phyloP scores from a whole-genome alignment of 2,888 invertebrate genomes.

The Malachius bipustulatus region DNA sequence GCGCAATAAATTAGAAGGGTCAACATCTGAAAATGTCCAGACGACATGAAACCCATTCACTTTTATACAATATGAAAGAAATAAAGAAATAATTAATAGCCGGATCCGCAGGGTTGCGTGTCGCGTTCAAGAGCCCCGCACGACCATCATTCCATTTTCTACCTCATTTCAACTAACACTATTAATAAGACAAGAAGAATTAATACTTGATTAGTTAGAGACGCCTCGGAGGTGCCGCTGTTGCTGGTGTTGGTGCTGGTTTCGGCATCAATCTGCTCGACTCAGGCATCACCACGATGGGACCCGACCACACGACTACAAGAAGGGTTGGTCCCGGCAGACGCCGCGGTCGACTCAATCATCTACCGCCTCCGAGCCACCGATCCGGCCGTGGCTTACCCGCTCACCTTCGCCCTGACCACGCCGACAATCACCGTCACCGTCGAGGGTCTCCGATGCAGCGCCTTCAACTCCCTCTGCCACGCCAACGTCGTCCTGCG shows the following conservation, averaged over 20 bases:
- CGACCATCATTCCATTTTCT: too few species aligned
- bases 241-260: constrained; percentile 25
- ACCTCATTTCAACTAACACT: too few species aligned
- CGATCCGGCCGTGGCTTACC: constrained; percentile 80
- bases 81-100: constrained; percentile 22
- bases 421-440: constrained; percentile 65
- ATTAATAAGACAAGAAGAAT: too few species aligned
- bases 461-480: constrained; percentile 76
- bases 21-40: constrained; percentile 17
- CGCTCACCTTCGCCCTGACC: constrained; percentile 66
- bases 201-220: too few species aligned
- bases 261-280: constrained; percentile 17
- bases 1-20: constrained; percentile 18
- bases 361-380: constrained; percentile 80
- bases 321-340: constrained; percentile 70
- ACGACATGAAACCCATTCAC: constrained; percentile 20
- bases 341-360: constrained; percentile 70
- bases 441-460: constrained; percentile 72
- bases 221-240: constrained; percentile 14
- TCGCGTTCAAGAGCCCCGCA: too few species aligned
- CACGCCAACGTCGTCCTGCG: constrained; percentile 77
- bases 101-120: constrained; percentile 20
- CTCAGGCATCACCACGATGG: constrained; percentile 62
- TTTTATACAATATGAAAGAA: constrained; percentile 20
- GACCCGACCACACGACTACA: constrained; percentile 75